Evolutionary conservation across 2,797 vertebrate genomes (phyloP).

Genomic region (Acestrorhynchus altus): DNA sequence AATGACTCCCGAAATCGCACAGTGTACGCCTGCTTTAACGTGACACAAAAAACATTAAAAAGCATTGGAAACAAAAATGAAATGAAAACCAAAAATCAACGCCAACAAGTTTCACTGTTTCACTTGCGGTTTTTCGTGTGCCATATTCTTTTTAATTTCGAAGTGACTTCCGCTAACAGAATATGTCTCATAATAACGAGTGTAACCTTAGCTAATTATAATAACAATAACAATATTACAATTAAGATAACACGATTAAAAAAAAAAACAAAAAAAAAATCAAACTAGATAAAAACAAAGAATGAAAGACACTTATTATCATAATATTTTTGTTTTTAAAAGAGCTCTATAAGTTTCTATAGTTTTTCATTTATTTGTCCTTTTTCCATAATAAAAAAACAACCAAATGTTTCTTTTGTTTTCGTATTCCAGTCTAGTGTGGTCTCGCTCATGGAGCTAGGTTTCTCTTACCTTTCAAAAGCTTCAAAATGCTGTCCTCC

Average conservation of each 20-base stretch:
- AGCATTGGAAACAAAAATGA: constrained; percentile 26
- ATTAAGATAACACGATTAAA: constrained; percentile 82
- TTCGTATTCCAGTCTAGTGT: constrained; percentile 53
- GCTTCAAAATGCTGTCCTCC: constrained; percentile 66
- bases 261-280: constrained; percentile 69
- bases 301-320: constrained; percentile 78
- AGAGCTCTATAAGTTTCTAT: constrained; percentile 82
- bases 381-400: constrained; percentile 65
- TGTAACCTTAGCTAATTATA: constrained; percentile 83
- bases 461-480: constrained; percentile 76
- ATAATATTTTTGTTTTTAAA: constrained; percentile 75
- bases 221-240: constrained; percentile 88
- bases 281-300: constrained; percentile 81
- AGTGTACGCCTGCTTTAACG: too few species aligned
- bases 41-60: neutral
- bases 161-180: constrained; percentile 83
- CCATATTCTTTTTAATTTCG: constrained; percentile 80
- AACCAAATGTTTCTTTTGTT: constrained; percentile 38
- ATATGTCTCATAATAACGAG: constrained; percentile 82
- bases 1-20: too few species aligned
- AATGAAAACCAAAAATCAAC: constrained; percentile 54
- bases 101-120: constrained; percentile 70
- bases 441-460: constrained; percentile 60
- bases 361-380: constrained; percentile 71
- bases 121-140: constrained; percentile 72